These are phyloP conservation scores for Escarpia spicata DNA, from an alignment of 2,888 invertebrate species.

Conservation along the genomic window DNA sequence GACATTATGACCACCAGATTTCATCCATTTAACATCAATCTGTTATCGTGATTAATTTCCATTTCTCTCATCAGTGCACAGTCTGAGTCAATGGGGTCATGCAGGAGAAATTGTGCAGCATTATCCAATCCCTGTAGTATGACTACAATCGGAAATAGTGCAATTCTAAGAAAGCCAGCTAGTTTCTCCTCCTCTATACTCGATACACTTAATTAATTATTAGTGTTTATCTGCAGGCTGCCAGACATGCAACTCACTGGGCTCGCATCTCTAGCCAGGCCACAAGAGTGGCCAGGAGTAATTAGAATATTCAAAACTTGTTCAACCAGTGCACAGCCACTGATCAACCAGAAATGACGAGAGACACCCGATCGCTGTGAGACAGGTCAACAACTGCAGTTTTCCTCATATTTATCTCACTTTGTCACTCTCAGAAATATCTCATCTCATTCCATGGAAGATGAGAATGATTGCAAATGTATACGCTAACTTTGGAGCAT, in stretches of 20 bases:
- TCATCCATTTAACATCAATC: not conserved
- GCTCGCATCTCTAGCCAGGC: not conserved
- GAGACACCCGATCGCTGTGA: not conserved
- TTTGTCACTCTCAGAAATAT: not conserved
- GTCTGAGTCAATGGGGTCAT: not conserved
- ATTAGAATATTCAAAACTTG: not conserved
- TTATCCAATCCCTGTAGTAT: not conserved
- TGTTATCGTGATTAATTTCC: not conserved
- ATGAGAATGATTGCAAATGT: not conserved
- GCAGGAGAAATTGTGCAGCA: not conserved
- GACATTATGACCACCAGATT: not conserved
- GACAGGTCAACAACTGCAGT: not conserved
- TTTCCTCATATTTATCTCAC: not conserved
- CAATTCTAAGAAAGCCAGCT: not conserved
- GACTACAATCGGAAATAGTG: not conserved
- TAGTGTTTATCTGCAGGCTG: not conserved
- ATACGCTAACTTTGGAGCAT: no score
- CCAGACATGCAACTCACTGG: not conserved
- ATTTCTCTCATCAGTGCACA: not conserved
- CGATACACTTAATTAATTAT: not conserved
- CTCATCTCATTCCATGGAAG: not conserved
- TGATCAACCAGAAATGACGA: not conserved
- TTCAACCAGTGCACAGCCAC: not conserved
- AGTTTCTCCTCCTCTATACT: not conserved
- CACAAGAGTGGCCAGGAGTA: not conserved